These are phyloP conservation scores for Mythimna lalbum DNA, from an alignment of 2,888 invertebrate genomes.

Conservation along the genomic window DNA sequence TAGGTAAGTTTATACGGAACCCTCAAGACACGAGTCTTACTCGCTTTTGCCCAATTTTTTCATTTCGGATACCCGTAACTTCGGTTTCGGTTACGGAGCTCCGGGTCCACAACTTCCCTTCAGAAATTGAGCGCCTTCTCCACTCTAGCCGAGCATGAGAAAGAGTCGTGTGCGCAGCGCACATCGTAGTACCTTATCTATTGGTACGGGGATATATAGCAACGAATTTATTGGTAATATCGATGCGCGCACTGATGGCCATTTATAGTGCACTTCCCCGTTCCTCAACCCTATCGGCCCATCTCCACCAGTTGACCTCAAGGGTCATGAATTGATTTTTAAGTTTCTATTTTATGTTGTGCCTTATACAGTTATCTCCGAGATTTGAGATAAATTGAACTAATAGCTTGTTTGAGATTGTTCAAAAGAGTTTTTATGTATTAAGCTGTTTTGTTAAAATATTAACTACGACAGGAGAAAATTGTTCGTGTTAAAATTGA, in stretches of 20 bases:
- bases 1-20: no score
- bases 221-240: conserved; percentile 88
- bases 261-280: conserved; percentile 78
- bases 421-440: conserved; percentile 24
- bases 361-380: conserved; percentile 52
- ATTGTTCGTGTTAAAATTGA: no score
- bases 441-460: no score
- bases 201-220: conserved; percentile 82
- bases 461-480: no score
- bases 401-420: conserved; percentile 55
- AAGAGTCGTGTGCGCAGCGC: conserved; percentile 75
- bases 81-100: no score
- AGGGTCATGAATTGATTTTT: conserved; percentile 88
- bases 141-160: conserved; percentile 68
- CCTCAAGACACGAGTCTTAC: no score
- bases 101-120: neutral
- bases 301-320: conserved; percentile 79
- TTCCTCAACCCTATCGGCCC: conserved; percentile 75
- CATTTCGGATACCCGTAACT: no score
- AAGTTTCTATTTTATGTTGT: conserved; percentile 80
- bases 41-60: no score
- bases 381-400: conserved; percentile 52
- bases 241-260: conserved; percentile 81
- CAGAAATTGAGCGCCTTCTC: conserved; percentile 62
- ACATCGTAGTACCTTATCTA: conserved; percentile 84